Evolutionary conservation across 1,140 invertebrate genomes (phyloP), one percentile per base, ranked within the genome.

Genomic region (Hestina assimilis): DNA sequence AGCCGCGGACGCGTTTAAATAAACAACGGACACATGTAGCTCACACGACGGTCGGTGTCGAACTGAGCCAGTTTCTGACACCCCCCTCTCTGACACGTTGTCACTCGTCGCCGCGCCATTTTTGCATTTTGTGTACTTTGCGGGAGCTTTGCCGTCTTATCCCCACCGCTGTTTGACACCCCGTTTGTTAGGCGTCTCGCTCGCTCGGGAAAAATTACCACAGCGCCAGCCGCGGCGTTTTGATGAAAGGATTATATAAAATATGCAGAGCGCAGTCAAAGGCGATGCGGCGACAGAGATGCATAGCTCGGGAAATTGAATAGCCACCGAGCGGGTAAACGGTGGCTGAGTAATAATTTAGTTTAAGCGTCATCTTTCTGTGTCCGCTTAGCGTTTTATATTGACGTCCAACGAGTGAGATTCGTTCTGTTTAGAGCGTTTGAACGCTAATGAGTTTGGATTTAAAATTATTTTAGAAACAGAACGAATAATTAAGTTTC

Each of bases 121-220:
- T 87, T 87, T 87, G 84, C 83, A 85, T 87, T 85, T 75, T 86
- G 83, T 87, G 76, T 87, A 84, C 84, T 87, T 85, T 84, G 82
- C 81, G 84, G 84, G 84, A 86, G 82, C 82, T 84, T 87, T 84
- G 76, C 66, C 74, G 83, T 85, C 83, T 88, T 87, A 84, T 87
- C 85, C 85, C 85, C 85, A 86, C 87, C 84, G 81, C 77, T 63
- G 75, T 82, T 84, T 85, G 85, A 89, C 87, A 88, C 83, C 85
- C 83, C 72, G 81, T 83, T 78, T 78, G 80, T 81, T 78, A 60
- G 55, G 58, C 53, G 77, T 87, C 81, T 79, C 80, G 59, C 72
- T 82, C 77, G 59, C 69, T 60, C 70, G 63, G 54, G 69, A 77
- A 77, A 83, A 83, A 77, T 79, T 79, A 72, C 73, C 64, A 68